phyloP scores from a whole-genome alignment of 1,140 invertebrate species.

The Drosophila grimshawi region DNA sequence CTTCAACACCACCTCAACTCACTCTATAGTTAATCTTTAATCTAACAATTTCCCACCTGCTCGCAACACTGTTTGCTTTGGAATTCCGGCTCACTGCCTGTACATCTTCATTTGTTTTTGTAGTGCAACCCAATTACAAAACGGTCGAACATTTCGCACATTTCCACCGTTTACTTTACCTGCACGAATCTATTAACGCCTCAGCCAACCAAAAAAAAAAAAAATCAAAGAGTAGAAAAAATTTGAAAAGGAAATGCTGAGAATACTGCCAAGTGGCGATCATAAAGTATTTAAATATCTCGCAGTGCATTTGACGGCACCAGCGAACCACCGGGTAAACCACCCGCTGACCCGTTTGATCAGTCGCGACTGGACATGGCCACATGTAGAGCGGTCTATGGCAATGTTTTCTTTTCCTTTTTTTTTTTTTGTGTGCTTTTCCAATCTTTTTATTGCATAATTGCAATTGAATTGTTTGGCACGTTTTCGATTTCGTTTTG shows the following conservation, averaged over 20 bases:
- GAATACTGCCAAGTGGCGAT: conserved; percentile 36
- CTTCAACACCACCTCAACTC: too few species aligned
- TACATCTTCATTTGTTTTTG: conserved; percentile 25
- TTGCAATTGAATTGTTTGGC: conserved; percentile 60
- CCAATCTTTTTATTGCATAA: conserved; percentile 42
- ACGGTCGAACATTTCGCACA: conserved; percentile 47
- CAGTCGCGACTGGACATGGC: conserved; percentile 44
- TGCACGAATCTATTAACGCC: conserved; percentile 41
- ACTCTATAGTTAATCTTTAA: not conserved
- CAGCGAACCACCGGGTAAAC: conserved; percentile 13
- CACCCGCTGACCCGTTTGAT: conserved; percentile 53
- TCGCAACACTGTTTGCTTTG: conserved; percentile 1
- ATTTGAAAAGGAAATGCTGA: conserved; percentile 6
- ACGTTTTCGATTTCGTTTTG: conserved; percentile 48
- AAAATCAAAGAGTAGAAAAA: conserved; percentile 4
- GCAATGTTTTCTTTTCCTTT: conserved; percentile 21
- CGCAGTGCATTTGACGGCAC: conserved; percentile 22
- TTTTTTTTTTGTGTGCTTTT: conserved; percentile 1
- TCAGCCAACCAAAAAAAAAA: conserved; percentile 17
- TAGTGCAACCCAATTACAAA: conserved; percentile 41
- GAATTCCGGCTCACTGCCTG: not conserved
- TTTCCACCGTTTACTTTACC: conserved; percentile 32
- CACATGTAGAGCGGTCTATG: conserved; percentile 38
- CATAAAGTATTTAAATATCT: conserved; percentile 52
- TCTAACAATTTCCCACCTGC: not conserved